These are phyloP conservation scores for Microtus pennsylvanicus DNA, from an alignment of 2,113 vertebrate species.

Conservation along the genomic window DNA sequence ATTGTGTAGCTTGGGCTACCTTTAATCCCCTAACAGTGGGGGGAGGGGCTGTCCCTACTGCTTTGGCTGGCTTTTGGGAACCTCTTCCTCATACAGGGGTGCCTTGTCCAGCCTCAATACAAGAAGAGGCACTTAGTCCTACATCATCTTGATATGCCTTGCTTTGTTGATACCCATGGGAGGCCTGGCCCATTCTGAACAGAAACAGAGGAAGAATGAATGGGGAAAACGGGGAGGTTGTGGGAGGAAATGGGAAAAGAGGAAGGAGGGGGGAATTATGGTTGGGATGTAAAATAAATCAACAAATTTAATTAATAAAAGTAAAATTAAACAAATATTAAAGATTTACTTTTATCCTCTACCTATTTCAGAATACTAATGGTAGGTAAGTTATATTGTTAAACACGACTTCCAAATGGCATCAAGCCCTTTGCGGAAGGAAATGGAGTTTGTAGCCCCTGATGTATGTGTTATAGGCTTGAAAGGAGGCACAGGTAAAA, in stretches of 20 bases:
- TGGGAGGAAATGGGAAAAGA: background rate
- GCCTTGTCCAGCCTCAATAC: background rate
- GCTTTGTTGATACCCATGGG: background rate
- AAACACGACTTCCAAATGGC: background rate
- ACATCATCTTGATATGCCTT: background rate
- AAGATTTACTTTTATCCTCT: background rate
- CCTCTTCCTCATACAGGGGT: background rate
- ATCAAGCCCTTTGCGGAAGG: background rate
- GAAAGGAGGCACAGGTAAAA: background rate
- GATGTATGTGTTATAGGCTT: background rate
- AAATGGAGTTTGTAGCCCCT: background rate
- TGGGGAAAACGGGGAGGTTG: background rate
- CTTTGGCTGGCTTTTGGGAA: background rate
- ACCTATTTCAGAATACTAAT: background rate
- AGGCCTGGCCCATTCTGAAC: background rate
- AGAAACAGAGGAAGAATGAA: background rate
- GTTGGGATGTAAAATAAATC: background rate
- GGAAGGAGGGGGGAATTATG: background rate
- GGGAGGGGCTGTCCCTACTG: background rate
- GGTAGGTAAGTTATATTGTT: constrained; percentile 6
- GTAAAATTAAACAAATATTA: constrained; percentile 21
- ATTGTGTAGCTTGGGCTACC: background rate
- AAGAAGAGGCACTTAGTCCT: background rate
- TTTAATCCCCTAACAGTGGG: background rate
- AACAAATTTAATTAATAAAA: constrained; percentile 9